These are phyloP conservation scores for Epizoanthus scotinus DNA, from an alignment of 92 coral and sea anemone genomes.

Conservation along the genomic window DNA sequence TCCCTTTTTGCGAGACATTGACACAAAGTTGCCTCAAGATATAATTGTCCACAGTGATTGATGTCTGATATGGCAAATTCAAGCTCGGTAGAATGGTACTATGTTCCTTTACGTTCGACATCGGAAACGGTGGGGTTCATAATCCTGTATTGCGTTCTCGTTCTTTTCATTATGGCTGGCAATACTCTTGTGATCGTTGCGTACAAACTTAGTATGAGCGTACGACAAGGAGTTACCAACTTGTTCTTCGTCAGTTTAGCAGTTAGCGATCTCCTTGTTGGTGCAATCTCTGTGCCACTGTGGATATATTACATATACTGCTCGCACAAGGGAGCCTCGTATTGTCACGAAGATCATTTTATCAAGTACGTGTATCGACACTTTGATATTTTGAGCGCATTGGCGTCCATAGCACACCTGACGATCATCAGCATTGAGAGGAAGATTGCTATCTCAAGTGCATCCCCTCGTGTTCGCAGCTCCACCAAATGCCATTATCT, in stretches of 20 bases:
- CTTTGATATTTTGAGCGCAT: slow-evolving; percentile 75
- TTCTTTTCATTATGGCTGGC: slow-evolving; percentile 55
- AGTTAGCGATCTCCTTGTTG: slow-evolving; percentile 70
- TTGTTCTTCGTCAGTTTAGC: slow-evolving; percentile 81
- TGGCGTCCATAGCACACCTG: slow-evolving; percentile 77
- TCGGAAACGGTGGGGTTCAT: slow-evolving; percentile 56
- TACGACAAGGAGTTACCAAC: slow-evolving; percentile 55
- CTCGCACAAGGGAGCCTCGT: slow-evolving; percentile 42
- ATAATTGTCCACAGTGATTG: no score
- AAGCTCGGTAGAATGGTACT: slow-evolving; percentile 13
- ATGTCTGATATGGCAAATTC: slow-evolving; percentile 4
- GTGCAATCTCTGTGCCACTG: slow-evolving; percentile 70
- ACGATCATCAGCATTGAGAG: slow-evolving; percentile 77
- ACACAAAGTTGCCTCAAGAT: not conserved
- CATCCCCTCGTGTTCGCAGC: slow-evolving; percentile 49
- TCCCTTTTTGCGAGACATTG: not conserved
- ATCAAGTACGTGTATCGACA: slow-evolving; percentile 37
- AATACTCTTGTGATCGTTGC: slow-evolving; percentile 68
- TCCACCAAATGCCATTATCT: slow-evolving; percentile 45
- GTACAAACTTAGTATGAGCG: slow-evolving; percentile 45
- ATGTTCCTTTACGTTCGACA: slow-evolving; percentile 48
- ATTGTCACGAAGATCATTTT: slow-evolving; percentile 2
- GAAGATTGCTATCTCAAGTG: slow-evolving; percentile 48
- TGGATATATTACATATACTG: slow-evolving; percentile 68
- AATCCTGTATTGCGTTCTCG: slow-evolving; percentile 52